phyloP scores from a whole-genome alignment of 2,113 vertebrate species.

The Tichodroma muraria region DNA sequence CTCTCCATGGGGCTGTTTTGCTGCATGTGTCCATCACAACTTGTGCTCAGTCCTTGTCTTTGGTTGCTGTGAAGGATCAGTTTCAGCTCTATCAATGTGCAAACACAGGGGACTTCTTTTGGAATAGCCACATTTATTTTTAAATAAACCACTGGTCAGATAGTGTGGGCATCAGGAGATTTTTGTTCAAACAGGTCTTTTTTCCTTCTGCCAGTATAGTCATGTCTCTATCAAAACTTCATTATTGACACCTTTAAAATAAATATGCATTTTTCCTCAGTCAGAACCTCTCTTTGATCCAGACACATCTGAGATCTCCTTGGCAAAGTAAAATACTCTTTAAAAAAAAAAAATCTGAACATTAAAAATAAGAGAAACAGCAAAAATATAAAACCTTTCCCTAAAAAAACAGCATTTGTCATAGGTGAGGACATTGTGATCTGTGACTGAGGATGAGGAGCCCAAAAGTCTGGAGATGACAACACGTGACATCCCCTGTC shows the following conservation, averaged over 20 bases:
- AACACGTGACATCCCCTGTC: accelerated
- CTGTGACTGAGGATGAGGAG: neutral
- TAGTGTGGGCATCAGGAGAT: neutral
- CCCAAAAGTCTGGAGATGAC: neutral
- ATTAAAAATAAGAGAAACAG: neutral
- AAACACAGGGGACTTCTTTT: neutral
- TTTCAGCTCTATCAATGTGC: neutral
- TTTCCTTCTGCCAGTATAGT: neutral
- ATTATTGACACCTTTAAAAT: neutral
- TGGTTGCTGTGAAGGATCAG: neutral
- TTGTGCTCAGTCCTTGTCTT: neutral
- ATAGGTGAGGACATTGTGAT: neutral
- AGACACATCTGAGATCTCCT: neutral
- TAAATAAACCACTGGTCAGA: neutral
- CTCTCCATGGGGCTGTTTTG: neutral
- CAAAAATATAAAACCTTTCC: conserved; percentile 49
- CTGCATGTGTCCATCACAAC: neutral
- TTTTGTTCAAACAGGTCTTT: neutral
- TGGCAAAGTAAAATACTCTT: neutral
- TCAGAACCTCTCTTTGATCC: neutral
- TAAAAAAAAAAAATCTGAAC: neutral
- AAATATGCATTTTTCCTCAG: neutral
- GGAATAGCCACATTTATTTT: conserved; percentile 14
- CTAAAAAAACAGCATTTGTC: neutral
- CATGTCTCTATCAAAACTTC: neutral